Evolutionary conservation across 2,888 invertebrate species (phyloP), one percentile per base, ranked within the genome.

Genomic region (Cinara cedri): DNA sequence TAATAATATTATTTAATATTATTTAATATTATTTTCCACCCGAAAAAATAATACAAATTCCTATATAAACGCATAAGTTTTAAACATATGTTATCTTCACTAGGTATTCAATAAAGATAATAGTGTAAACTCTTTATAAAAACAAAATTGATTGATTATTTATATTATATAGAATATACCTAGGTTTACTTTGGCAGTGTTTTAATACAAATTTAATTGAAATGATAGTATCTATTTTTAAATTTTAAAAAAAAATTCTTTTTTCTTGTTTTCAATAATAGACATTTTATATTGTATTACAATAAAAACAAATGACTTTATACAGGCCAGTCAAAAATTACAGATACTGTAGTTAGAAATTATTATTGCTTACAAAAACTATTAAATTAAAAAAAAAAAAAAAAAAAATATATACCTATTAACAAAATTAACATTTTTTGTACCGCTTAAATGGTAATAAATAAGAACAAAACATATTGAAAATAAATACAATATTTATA

Each of bases 371-470:
- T 78, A 78, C 68, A 78, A 76, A 75, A 78, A 78, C 78, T 78
- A 78, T 78, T 57, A 60, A 78, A 78, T 78, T 74, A 74, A 51
- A 74, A 74, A 74, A 74, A 63, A 72, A 57, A 72, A 63, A 60
- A 57, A 44, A 60, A 42, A 46, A 72, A 26, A 57, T 68, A 68
- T 70, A 75, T 65, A 65, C 54, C 57, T 68, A 68, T 78, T 34
- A 78, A 78, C 78, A 78, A 60, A 70, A 78, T 78, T 66, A 76
- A 76, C 76, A 76, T 76, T 76, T 76, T 78, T 78, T 78, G 78
- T 78, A 78, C 70, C 78, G 49, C 60, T 60, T 78, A 78, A 68
- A 66, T 78, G 78, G 78, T 78, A 78, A 78, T 78, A 78, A 78
- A 78, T 78, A 78, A 66, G 78, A 78, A 70, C 68, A 78, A 66